These are phyloP conservation scores for Phrynocephalus vlangalii DNA, from an alignment of 2,797 vertebrate species.

Conservation along the genomic window DNA sequence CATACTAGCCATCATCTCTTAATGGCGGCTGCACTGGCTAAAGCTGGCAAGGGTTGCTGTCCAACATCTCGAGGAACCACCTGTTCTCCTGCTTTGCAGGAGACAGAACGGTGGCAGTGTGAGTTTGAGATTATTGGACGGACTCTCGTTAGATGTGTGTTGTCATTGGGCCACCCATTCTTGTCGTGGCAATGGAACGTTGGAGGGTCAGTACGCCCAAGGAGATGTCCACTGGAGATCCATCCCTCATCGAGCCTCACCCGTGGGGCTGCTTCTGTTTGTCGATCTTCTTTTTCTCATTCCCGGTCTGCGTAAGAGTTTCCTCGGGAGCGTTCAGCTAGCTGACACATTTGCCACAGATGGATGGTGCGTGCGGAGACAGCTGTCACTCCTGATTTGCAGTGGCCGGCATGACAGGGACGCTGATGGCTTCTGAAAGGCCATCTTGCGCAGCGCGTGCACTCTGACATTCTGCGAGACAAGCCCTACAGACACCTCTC, in stretches of 20 bases:
- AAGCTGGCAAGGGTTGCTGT: neutral
- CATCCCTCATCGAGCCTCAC: neutral
- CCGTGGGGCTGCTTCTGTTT: neutral
- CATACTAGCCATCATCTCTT: neutral
- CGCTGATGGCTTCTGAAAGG: conserved; percentile 86
- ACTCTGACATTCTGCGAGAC: conserved; percentile 87
- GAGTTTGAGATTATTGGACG: neutral
- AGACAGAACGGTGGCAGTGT: neutral
- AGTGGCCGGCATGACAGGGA: conserved; percentile 81
- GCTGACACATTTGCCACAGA: conserved; percentile 92
- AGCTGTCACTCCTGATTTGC: conserved; percentile 89
- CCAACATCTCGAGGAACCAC: neutral
- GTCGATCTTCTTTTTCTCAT: conserved; percentile 37
- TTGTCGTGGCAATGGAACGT: neutral
- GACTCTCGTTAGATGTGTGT: neutral
- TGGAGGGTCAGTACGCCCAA: neutral
- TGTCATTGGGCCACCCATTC: neutral
- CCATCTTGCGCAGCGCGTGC: conserved; percentile 82
- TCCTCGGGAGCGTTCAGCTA: conserved; percentile 78
- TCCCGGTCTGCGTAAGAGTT: conserved; percentile 63
- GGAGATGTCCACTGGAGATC: neutral
- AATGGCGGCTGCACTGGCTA: neutral
- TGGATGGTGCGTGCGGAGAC: conserved; percentile 87
- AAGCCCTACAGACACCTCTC: conserved; percentile 80
- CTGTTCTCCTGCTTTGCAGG: neutral